Percentiles rank a stretch among this genome's conserved stretches.
phyloP scores from a whole-genome alignment of 2,113 vertebrate species.

The Pycnonotus jocosus region DNA sequence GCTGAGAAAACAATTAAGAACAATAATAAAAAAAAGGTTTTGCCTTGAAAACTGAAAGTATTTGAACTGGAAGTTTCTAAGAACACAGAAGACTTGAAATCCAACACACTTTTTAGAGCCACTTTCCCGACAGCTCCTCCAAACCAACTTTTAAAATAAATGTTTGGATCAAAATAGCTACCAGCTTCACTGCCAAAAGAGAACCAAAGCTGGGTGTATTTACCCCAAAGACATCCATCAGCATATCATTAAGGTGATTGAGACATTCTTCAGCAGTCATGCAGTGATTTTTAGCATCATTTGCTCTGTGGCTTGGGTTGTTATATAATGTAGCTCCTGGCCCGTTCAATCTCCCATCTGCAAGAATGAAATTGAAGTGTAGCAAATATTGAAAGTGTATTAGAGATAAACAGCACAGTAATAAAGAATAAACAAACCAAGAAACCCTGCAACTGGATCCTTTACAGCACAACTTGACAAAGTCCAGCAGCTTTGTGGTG shows the following conservation, averaged over 20 bases:
- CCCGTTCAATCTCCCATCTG: not conserved
- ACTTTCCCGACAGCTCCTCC: not conserved
- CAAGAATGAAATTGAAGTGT: not conserved
- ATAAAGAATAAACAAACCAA: not conserved
- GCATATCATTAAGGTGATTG: constrained; percentile 43
- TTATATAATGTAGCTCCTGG: not conserved
- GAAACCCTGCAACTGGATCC: not conserved
- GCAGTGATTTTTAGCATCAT: not conserved
- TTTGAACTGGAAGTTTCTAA: not conserved
- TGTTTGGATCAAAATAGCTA: not conserved
- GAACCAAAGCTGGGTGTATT: not conserved
- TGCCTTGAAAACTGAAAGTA: not conserved
- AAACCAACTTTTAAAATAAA: not conserved
- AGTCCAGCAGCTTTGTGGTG: not conserved
- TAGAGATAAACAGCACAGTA: not conserved
- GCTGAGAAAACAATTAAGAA: not conserved
- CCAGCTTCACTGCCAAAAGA: not conserved
- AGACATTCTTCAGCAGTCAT: constrained; percentile 67
- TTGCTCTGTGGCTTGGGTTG: not conserved
- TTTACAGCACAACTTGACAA: not conserved
- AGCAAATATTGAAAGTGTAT: not conserved
- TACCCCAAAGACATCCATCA: constrained; percentile 60
- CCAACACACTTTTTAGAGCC: not conserved
- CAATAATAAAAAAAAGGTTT: not conserved
- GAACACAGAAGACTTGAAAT: not conserved